A percentile compares a stretch with the other conserved stretches of the same genome.
Conservation (phyloP, 2,888 invertebrate genomes). For the Agapetus fuscipes region DNA sequence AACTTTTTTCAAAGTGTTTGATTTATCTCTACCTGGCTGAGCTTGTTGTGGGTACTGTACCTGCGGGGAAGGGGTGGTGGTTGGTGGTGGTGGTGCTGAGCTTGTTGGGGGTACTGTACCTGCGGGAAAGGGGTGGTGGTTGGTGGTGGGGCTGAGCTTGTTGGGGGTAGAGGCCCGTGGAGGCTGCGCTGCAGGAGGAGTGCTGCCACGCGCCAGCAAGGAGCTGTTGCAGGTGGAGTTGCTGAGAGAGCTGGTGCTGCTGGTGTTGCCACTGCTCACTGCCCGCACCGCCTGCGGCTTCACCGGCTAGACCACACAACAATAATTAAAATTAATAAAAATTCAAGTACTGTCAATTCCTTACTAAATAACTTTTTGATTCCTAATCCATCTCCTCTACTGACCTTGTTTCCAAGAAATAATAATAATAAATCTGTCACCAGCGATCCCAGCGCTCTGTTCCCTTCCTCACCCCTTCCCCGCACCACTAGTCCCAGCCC, state of each 20-base stretch:
- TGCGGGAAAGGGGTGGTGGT: constrained; percentile 19
- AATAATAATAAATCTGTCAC: too few species aligned
- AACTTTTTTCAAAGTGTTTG: too few species aligned
- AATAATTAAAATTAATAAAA: constrained; percentile 20
- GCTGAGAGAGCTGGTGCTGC: constrained; percentile 6
- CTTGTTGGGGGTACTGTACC: constrained; percentile 33
- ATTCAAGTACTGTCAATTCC: too few species aligned
- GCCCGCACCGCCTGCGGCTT: constrained; percentile 79
- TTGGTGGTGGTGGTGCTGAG: too few species aligned
- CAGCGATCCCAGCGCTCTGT: too few species aligned
- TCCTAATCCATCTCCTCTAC: too few species aligned
- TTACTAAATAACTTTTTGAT: too few species aligned
- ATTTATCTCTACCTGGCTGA: too few species aligned
- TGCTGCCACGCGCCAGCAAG: constrained; percentile 30
- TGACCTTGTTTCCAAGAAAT: too few species aligned
- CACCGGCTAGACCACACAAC: constrained; percentile 66
- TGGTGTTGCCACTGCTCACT: constrained; percentile 31
- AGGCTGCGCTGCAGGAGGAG: constrained; percentile 4
- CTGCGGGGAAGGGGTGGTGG: constrained; percentile 21
- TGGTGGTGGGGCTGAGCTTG: constrained; percentile 29
- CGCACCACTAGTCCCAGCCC: too few species aligned
- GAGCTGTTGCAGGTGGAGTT: constrained; percentile 34
- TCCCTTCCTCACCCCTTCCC: too few species aligned
- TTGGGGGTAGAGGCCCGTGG: constrained; percentile 34
- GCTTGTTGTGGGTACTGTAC: constrained; percentile 33